phyloP scores from a whole-genome alignment of 2,797 vertebrate species.

The Rhinatrema bivittatum region DNA sequence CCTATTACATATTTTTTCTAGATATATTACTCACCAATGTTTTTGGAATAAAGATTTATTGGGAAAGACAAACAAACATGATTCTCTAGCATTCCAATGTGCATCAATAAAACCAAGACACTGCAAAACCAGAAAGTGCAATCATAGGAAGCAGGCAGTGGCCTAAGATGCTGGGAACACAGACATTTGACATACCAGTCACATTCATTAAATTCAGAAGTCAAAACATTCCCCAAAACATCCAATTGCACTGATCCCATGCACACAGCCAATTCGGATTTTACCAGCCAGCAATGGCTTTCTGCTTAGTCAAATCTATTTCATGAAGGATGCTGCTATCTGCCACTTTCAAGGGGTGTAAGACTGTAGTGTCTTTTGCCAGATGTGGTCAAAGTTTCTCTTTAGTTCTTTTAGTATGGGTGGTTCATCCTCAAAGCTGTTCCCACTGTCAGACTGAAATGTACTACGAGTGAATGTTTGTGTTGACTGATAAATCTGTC shows the following conservation, averaged over 20 bases:
- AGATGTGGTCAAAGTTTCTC: slow-evolving; percentile 97
- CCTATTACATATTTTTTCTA: too few relatives aligned
- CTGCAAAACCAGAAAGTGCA: slow-evolving; percentile 82
- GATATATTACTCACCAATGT: too few relatives aligned
- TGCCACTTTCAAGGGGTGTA: slow-evolving; percentile 86
- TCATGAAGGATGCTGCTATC: slow-evolving; percentile 98
- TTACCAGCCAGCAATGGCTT: slow-evolving; percentile 84
- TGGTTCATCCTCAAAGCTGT: slow-evolving; percentile 89
- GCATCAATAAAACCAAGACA: too few relatives aligned
- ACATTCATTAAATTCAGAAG: slow-evolving; percentile 96
- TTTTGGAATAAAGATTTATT: too few relatives aligned
- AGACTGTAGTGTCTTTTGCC: slow-evolving; percentile 93
- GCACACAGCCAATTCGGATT: slow-evolving; percentile 95
- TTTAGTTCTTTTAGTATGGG: slow-evolving; percentile 93
- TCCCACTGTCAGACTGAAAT: slow-evolving; percentile 81
- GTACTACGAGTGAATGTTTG: slow-evolving; percentile 69
- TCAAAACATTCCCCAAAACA: slow-evolving; percentile 92
- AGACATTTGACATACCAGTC: slow-evolving; percentile 93
- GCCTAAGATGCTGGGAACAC: slow-evolving; percentile 90
- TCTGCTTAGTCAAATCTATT: slow-evolving; percentile 91
- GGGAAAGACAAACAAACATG: too few relatives aligned
- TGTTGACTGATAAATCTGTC: slow-evolving; percentile 88
- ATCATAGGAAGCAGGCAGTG: slow-evolving; percentile 98
- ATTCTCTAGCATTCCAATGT: too few relatives aligned
- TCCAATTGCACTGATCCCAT: slow-evolving; percentile 92